phyloP scores from a whole-genome alignment of 2,888 invertebrate species.

The Cotesia congregata region DNA sequence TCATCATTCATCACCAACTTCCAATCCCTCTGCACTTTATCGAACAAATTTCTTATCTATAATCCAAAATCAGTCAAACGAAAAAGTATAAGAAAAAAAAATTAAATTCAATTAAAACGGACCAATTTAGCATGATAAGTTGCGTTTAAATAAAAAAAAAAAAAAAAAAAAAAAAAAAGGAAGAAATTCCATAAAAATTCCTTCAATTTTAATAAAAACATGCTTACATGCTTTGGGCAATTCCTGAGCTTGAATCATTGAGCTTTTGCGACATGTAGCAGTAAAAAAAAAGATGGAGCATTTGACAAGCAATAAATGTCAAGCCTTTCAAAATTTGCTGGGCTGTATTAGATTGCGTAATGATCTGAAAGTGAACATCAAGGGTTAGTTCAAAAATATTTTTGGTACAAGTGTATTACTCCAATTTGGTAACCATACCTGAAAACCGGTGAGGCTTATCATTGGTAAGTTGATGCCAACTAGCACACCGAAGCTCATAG shows the following conservation, averaged over 20 bases:
- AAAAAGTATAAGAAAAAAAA: no score
- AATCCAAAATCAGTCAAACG: neutral
- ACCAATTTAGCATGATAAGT: neutral
- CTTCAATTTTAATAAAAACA: neutral
- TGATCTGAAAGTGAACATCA: neutral
- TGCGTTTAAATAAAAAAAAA: constrained; percentile 9
- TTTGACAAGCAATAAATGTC: neutral
- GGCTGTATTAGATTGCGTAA: neutral
- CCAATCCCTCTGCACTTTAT: constrained; percentile 8
- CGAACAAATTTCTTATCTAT: constrained; percentile 19
- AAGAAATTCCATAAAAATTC: no score
- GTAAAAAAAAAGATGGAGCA: constrained; percentile 29
- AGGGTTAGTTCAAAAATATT: neutral
- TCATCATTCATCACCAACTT: neutral
- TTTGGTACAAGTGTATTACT: no score
- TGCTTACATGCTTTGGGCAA: constrained; percentile 27
- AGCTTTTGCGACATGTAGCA: constrained; percentile 35
- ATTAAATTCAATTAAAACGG: neutral
- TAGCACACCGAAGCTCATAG: constrained; percentile 7
- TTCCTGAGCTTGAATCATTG: constrained; percentile 32
- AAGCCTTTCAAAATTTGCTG: constrained; percentile 12
- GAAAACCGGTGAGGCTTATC: constrained; percentile 19
- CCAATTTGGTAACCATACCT: neutral
- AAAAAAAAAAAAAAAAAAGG: no score
- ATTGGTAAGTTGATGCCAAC: neutral